phyloP scores from a whole-genome alignment of 2,113 vertebrate species.

The Larimichthys crocea region DNA sequence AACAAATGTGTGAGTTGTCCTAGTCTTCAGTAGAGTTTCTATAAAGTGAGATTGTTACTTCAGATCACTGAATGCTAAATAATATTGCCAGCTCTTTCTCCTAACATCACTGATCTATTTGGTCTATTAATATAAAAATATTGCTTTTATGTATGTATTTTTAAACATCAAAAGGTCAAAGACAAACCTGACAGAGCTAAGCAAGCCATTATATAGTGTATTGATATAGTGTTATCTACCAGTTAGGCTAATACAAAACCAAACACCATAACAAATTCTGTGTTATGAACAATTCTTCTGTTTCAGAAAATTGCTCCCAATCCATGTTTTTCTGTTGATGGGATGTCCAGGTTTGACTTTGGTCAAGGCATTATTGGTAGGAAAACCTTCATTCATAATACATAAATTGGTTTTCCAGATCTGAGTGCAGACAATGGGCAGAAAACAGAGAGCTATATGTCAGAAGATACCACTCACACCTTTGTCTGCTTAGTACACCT shows the following conservation, averaged over 20 bases:
- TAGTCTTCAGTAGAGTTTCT: background rate
- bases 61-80: background rate
- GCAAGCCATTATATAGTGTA: background rate
- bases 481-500: background rate
- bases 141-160: background rate
- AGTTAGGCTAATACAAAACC: background rate
- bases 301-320: slow-evolving; percentile 67
- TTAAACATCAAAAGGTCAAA: background rate
- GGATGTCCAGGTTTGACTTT: slow-evolving; percentile 79
- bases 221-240: background rate
- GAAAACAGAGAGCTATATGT: background rate
- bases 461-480: background rate
- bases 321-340: slow-evolving; percentile 66
- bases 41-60: background rate
- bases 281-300: background rate
- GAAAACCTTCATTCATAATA: background rate
- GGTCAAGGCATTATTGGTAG: slow-evolving; percentile 77
- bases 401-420: background rate
- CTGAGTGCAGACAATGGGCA: background rate
- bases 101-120: background rate
- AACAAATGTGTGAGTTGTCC: background rate
- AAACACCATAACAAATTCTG: background rate
- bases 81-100: background rate
- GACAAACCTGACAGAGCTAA: background rate
- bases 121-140: background rate